These are phyloP conservation scores for Cosmia trapezina DNA, from an alignment of 2,888 invertebrate genomes.

Conservation along the genomic window DNA sequence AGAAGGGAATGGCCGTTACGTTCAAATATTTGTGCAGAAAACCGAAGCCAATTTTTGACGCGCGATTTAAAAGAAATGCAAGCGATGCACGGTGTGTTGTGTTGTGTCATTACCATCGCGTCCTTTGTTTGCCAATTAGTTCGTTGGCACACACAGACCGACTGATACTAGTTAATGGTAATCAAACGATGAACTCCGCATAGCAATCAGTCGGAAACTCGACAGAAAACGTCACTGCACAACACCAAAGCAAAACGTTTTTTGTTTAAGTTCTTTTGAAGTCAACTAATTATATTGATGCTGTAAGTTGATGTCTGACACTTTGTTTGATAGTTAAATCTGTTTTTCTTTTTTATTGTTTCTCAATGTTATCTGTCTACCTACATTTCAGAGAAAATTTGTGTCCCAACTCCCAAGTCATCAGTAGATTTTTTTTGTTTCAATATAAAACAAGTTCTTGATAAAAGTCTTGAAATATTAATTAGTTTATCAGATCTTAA, in stretches of 20 bases:
- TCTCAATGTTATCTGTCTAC: background rate
- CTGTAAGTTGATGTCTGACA: no score
- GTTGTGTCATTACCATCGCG: slow-evolving; percentile 54
- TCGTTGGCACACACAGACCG: slow-evolving; percentile 80
- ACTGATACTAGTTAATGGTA: slow-evolving; percentile 75
- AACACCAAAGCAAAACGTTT: background rate
- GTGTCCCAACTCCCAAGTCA: background rate
- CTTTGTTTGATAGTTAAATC: background rate
- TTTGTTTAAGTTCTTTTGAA: slow-evolving; percentile 1
- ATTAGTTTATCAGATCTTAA: background rate
- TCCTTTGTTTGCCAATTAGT: slow-evolving; percentile 84
- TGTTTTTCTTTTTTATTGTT: background rate
- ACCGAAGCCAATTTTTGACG: background rate
- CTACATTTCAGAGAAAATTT: background rate
- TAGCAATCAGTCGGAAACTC: slow-evolving; percentile 71
- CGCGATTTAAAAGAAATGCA: slow-evolving; percentile 58
- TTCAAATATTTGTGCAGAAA: slow-evolving; percentile 29
- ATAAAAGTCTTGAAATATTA: background rate
- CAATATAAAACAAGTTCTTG: background rate
- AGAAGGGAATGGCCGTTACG: background rate
- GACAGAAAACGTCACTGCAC: slow-evolving; percentile 40
- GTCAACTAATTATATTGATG: background rate
- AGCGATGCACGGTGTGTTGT: slow-evolving; percentile 43
- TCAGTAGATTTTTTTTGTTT: background rate
- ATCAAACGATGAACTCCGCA: slow-evolving; percentile 67